Percentiles rank a stretch among this genome's conserved stretches.
Conservation (phyloP, 1,140 invertebrate species). For the Acromyrmex echinatior region DNA sequence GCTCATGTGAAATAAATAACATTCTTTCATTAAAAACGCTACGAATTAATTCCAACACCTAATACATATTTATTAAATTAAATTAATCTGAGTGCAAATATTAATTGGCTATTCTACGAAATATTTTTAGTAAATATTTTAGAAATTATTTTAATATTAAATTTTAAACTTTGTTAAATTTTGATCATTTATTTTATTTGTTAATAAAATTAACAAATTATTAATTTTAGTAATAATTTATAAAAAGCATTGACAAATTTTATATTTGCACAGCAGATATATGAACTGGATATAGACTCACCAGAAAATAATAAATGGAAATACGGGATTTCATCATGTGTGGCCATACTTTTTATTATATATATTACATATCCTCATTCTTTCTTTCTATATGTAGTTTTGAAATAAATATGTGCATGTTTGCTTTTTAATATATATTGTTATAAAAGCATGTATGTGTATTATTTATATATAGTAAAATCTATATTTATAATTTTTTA, state of each 20-base stretch:
- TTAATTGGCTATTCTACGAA: neutral
- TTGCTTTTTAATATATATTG: constrained; percentile 25
- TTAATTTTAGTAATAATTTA: neutral
- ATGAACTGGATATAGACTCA: constrained; percentile 62
- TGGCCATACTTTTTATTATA: neutral
- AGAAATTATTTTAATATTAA: neutral
- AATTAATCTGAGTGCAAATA: constrained; percentile 31
- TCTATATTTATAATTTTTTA: neutral
- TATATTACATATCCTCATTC: neutral
- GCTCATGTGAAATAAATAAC: no score
- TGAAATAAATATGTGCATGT: constrained; percentile 64
- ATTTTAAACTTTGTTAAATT: neutral
- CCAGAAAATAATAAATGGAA: constrained; percentile 66
- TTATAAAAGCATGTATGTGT: neutral
- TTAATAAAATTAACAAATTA: constrained; percentile 5
- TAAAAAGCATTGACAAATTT: constrained; percentile 56
- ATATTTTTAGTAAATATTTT: neutral
- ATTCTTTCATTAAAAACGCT: no score
- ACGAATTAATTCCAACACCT: no score
- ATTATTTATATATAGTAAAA: constrained; percentile 20
- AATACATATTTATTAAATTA: constrained; percentile 13
- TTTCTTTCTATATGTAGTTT: constrained; percentile 53
- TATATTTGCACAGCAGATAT: constrained; percentile 63
- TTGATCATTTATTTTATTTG: neutral
- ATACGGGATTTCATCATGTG: constrained; percentile 32